Percentiles rank a stretch among this genome's conserved stretches.
phyloP scores from a whole-genome alignment of 2,797 vertebrate species.

The Pseudocheirus occidentalis region DNA sequence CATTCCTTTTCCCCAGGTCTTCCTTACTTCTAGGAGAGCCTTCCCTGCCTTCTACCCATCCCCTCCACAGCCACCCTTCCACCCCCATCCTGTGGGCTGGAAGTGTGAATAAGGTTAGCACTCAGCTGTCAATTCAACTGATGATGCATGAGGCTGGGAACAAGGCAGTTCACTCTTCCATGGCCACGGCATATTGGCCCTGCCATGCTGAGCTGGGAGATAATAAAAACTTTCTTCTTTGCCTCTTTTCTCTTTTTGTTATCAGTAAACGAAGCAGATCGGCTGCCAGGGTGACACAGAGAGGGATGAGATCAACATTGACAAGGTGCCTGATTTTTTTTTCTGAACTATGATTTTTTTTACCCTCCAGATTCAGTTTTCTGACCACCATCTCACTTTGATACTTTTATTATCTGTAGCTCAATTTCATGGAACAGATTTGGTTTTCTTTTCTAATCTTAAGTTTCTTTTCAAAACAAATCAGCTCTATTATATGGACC shows the following conservation, averaged over 20 bases:
- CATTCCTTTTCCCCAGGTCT: not conserved
- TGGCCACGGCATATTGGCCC: not conserved
- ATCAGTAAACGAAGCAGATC: constrained; percentile 64
- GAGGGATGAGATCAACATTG: constrained; percentile 7
- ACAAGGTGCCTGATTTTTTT: constrained; percentile 63
- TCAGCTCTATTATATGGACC: constrained; percentile 50
- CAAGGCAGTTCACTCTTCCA: not conserved
- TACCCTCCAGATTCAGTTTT: constrained; percentile 24
- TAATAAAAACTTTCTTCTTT: constrained; percentile 61
- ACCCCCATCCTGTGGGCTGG: not conserved
- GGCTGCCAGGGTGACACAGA: constrained; percentile 27
- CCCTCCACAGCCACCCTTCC: not conserved
- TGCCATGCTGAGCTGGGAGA: not conserved
- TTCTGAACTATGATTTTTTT: constrained; percentile 48
- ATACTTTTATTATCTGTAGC: constrained; percentile 68
- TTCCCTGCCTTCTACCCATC: not conserved
- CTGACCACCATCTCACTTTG: constrained; percentile 55
- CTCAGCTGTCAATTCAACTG: not conserved
- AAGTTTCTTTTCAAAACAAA: constrained; percentile 69
- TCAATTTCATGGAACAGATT: constrained; percentile 65
- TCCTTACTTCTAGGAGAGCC: not conserved
- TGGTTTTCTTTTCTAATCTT: constrained; percentile 69
- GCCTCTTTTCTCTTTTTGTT: constrained; percentile 56
- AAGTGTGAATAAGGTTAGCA: not conserved
- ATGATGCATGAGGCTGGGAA: constrained; percentile 10